These are phyloP conservation scores for Mayetiola destructor DNA, from an alignment of 2,888 invertebrate species.

Conservation along the genomic window DNA sequence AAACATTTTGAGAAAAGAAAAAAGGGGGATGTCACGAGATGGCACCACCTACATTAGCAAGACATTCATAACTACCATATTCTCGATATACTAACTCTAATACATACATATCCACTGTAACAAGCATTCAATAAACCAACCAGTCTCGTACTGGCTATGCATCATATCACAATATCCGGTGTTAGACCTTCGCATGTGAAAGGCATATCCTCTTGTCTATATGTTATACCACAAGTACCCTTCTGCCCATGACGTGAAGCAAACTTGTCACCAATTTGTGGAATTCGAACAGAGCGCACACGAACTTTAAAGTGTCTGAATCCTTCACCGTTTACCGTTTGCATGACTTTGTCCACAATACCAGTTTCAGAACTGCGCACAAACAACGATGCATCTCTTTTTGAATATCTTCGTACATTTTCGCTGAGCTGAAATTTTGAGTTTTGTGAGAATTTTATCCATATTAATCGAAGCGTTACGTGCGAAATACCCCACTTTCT, in stretches of 20 bases:
- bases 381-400: conserved; percentile 95
- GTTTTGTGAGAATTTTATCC: too few relatives aligned
- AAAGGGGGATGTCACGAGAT: too few relatives aligned
- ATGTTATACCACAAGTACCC: conserved; percentile 98
- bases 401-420: conserved; percentile 74
- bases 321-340: conserved; percentile 94
- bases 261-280: conserved; percentile 99
- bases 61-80: too few relatives aligned
- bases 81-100: too few relatives aligned
- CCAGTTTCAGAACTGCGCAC: conserved; percentile 97
- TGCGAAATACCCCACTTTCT: conserved; percentile 69
- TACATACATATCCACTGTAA: too few relatives aligned
- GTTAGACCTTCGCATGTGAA: conserved; percentile 93
- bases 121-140: too few relatives aligned
- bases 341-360: conserved; percentile 98
- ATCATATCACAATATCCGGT: too few relatives aligned
- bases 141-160: too few relatives aligned
- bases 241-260: conserved; percentile 99
- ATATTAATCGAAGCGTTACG: background rate
- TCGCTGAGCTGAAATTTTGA: conserved; percentile 53
- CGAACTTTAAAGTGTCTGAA: conserved; percentile 99
- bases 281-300: conserved; percentile 92
- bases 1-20: too few relatives aligned
- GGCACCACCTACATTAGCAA: too few relatives aligned
- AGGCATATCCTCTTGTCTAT: conserved; percentile 94